A percentile compares a stretch with the other conserved stretches of the same genome.
phyloP scores from a whole-genome alignment of 2,797 vertebrate genomes.

The Apodemus agrarius region DNA sequence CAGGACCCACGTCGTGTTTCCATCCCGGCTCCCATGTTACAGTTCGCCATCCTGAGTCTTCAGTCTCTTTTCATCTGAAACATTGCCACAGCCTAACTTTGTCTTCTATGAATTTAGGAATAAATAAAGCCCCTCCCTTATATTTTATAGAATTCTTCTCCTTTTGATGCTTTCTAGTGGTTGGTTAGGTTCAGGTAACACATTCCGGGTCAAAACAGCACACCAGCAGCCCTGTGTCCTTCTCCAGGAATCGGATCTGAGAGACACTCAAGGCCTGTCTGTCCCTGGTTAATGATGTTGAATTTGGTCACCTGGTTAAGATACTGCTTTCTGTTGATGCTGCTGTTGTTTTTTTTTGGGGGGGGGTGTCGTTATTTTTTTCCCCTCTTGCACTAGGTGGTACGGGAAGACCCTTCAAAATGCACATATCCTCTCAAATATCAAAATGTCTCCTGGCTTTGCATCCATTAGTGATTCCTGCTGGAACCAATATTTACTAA shows the following conservation, averaged over 20 bases:
- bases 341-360: background rate
- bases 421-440: background rate
- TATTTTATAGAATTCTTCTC: background rate
- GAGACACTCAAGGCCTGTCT: background rate
- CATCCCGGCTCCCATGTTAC: background rate
- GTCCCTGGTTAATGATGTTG: background rate
- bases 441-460: background rate
- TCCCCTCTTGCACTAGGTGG: background rate
- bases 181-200: background rate
- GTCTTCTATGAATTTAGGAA: constrained; percentile 4
- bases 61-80: constrained; percentile 24
- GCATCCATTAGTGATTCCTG: background rate
- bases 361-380: background rate
- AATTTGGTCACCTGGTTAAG: background rate
- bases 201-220: background rate
- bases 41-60: background rate
- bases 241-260: background rate
- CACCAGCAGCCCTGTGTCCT: background rate
- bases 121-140: background rate
- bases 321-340: background rate
- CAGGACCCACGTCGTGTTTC: background rate
- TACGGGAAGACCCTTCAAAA: background rate
- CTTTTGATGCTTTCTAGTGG: constrained; percentile 2
- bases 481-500: background rate
- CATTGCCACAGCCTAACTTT: background rate